phyloP scores from a whole-genome alignment of 2,888 invertebrate genomes.

The Calameuta filiformis region DNA sequence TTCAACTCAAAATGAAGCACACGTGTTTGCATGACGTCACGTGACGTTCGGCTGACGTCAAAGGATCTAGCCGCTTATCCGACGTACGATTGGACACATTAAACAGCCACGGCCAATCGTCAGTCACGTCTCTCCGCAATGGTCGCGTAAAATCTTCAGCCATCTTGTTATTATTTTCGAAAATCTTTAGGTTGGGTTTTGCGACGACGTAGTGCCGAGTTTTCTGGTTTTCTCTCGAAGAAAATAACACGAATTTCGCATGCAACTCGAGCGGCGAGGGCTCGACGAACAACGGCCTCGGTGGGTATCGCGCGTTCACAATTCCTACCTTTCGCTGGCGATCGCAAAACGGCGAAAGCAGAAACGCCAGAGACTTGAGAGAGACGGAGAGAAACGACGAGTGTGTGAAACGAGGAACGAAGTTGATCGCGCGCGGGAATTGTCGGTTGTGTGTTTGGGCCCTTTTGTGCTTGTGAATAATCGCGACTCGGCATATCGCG shows the following conservation, averaged over 20 bases:
- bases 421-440: constrained; percentile 63
- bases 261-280: constrained; percentile 44
- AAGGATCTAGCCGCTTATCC: constrained; percentile 37
- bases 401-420: constrained; percentile 58
- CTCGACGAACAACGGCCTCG: constrained; percentile 50
- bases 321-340: constrained; percentile 30
- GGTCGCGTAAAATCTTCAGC: constrained; percentile 52
- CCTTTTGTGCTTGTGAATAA: constrained; percentile 53
- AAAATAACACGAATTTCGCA: constrained; percentile 38
- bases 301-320: constrained; percentile 49
- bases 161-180: constrained; percentile 66
- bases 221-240: constrained; percentile 23
- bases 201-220: constrained; percentile 37
- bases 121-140: constrained; percentile 48
- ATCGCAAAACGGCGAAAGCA: constrained; percentile 32
- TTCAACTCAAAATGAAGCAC: constrained; percentile 44
- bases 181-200: constrained; percentile 58
- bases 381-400: constrained; percentile 21
- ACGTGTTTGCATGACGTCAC: constrained; percentile 54
- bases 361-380: constrained; percentile 24
- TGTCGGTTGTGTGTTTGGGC: constrained; percentile 57
- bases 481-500: constrained; percentile 28
- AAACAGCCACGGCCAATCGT: constrained; percentile 41
- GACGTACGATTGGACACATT: constrained; percentile 35
- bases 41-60: constrained; percentile 45